Conservation (phyloP, 2,797 vertebrate genomes). For the Dallia pectoralis region DNA sequence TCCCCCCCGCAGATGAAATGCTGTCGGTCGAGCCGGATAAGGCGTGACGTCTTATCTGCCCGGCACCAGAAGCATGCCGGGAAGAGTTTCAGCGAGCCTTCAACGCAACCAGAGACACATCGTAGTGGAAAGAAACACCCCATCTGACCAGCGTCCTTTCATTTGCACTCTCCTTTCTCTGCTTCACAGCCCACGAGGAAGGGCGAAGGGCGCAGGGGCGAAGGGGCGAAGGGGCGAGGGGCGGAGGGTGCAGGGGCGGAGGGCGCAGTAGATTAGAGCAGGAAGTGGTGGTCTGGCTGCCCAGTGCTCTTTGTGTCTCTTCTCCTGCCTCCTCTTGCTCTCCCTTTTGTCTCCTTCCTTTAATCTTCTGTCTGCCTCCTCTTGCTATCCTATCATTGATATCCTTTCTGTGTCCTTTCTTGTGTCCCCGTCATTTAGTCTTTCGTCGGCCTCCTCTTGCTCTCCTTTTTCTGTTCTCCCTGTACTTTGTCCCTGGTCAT, state of each 20-base stretch:
- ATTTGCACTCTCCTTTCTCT: conserved; percentile 6
- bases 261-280: background rate
- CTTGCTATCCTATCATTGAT: too few species aligned
- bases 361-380: background rate
- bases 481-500: background rate
- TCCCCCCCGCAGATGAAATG: background rate
- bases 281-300: too few species aligned
- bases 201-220: too few species aligned
- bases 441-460: too few species aligned
- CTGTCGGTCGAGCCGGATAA: conserved; percentile 35
- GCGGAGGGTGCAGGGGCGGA: too few species aligned
- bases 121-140: conserved; percentile 24
- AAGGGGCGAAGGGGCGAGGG: too few species aligned
- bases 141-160: background rate
- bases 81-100: conserved; percentile 13
- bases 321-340: background rate
- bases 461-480: background rate
- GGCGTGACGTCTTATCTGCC: conserved; percentile 33
- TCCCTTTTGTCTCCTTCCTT: background rate
- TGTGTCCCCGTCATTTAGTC: background rate
- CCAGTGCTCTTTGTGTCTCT: too few species aligned
- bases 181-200: conserved; percentile 6
- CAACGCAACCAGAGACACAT: conserved; percentile 25
- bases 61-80: conserved; percentile 22
- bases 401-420: background rate